Evolutionary conservation across 1,140 invertebrate genomes (phyloP), one percentile per base, ranked within the genome.

Genomic region (Dysdera silvatica): DNA sequence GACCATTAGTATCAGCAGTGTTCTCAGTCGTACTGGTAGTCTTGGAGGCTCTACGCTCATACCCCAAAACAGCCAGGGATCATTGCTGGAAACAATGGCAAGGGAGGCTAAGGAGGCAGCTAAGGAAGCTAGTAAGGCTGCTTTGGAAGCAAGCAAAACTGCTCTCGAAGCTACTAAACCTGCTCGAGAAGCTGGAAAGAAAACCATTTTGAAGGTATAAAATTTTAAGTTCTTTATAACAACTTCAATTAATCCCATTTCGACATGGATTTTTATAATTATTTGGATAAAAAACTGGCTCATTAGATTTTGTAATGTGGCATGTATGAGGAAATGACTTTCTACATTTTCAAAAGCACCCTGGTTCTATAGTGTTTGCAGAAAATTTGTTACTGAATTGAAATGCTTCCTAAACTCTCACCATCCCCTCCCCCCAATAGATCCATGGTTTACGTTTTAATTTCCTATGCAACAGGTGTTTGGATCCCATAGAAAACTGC

Each of bases 61-160:
- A 5, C 28, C 52, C 10, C 65, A 66, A 37, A 66, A 59, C 23
- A 66, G 65, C 26, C 65, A 66, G 40, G 49, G 56, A 10, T 66
- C 65, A 32, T 32, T 66, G 6, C 31, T 66, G 7, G 65, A 61
- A 37, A 61, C 43, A n/a, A 57, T 66, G 52, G 59, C 90, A 0
- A 82, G 85, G 32, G 87, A 91, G 70, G 90, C 89, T 0, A 92
- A 91, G 71, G 91, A 89, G 75, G 89, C 89, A 5, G 86, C 90
- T 0, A 88, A 86, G 65, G 89, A 89, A 75, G 87, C 82, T 6
- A 87, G 87, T 0, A 91, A 91, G 72, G 85, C 83, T 56, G 89
- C 89, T 0, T 71, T 91, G 20, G 89, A 91, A 77, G 89, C 88
- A 0, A 89, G 89, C 64, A 91, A 90, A 74, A 89, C 69, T 83